phyloP scores from a whole-genome alignment of 2,797 vertebrate species.

The Lophotriccus pileatus region DNA sequence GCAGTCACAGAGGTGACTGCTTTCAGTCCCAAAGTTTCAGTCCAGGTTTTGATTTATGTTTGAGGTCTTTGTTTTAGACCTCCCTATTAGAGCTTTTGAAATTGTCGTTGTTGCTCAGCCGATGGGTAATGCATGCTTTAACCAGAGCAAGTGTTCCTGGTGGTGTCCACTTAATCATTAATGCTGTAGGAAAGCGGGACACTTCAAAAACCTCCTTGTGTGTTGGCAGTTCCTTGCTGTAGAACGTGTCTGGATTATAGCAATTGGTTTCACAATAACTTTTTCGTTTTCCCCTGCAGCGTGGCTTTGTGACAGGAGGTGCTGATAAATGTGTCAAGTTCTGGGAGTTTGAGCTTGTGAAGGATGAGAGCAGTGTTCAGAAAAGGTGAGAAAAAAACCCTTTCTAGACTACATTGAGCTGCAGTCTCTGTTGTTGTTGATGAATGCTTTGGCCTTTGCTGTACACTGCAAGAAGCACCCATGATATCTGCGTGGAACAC shows the following conservation, averaged over 20 bases:
- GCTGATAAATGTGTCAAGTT: constrained; percentile 95
- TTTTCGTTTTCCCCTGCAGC: constrained; percentile 71
- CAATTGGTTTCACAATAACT: not conserved
- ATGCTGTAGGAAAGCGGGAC: not conserved
- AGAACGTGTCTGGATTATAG: not conserved
- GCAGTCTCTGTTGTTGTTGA: rapidly evolving
- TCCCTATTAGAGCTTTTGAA: not conserved
- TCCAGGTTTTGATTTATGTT: not conserved
- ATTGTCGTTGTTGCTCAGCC: not conserved
- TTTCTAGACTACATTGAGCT: not conserved
- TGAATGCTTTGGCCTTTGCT: not conserved
- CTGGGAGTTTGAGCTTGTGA: constrained; percentile 97
- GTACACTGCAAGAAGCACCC: not conserved
- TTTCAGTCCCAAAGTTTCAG: not conserved
- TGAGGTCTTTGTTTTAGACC: not conserved
- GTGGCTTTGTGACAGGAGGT: constrained; percentile 89
- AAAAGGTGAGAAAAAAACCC: constrained; percentile 78
- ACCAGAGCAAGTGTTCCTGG: not conserved
- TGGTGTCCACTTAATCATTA: not conserved
- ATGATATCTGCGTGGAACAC: rapidly evolving
- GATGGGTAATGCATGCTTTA: rapidly evolving
- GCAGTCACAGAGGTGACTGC: not conserved
- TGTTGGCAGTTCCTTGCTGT: not conserved
- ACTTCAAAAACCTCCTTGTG: not conserved
- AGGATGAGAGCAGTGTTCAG: constrained; percentile 78